Evolutionary conservation across 2,797 vertebrate genomes (phyloP), one percentile per base, ranked within the genome.

Genomic region (Alectoris magna): DNA sequence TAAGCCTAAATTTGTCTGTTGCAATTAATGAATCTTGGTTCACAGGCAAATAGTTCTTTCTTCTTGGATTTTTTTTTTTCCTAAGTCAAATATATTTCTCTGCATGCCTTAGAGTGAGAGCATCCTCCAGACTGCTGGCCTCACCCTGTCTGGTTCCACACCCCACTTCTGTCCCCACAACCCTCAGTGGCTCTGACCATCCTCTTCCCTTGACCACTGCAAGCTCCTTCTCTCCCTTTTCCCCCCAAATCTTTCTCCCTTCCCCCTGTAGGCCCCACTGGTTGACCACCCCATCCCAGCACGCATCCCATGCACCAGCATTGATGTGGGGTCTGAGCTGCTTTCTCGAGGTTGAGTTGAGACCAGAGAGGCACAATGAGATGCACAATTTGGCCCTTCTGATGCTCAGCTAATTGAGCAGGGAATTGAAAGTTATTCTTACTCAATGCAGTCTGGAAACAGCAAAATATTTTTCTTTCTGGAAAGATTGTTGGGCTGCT

Each of bases 351-450:
- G 74, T 59, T 39, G 62, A n/a, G 76, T 59, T 41, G 62, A 84
- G 78, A 84, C 44, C 13, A 82, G 71, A 56, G 87, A 90, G 17
- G 34, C 87, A 74, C 88, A 94, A 85, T 75, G 49, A 87, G 41
- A 68, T 18, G 77, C 71, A 73, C 39, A 56, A 91, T 74, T 91
- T 74, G 86, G 59, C 67, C 51, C 66, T 66, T 83, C 43, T 21
- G 44, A 55, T 7, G 1, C 49, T 49, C 2, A 0, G 3, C 72
- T 91, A 83, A 93, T 85, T 74, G 78, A 64, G 81, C 53, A 53
- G 78, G 75, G 87, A 84, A 88, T 31, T 87, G 78, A 84, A 72
- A 71, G 53, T 80, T 91, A 66, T 92, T 94, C 94, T 91, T 59
- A 21, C 87, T 90, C 41, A 0, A 0, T 13, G 43, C 43, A 55